Conservation (phyloP, 2,797 vertebrate species). For the Chloroceryle inda region DNA sequence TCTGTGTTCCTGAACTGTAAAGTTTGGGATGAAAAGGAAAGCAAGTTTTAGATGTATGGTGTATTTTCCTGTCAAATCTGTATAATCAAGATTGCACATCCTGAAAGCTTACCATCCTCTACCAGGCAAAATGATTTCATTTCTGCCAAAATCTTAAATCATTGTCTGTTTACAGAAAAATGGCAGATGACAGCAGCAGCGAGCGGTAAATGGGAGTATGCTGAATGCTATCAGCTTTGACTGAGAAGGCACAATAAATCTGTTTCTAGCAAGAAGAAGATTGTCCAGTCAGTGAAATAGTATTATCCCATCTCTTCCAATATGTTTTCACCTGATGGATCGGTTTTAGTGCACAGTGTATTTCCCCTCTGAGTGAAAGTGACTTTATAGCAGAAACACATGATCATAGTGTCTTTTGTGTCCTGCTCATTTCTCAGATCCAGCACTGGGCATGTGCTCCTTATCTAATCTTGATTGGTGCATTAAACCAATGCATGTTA, state of each 20-base stretch:
- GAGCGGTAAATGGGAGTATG: neutral
- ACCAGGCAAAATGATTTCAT: neutral
- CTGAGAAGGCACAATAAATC: neutral
- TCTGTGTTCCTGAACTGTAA: neutral
- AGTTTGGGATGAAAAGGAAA: neutral
- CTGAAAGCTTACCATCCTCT: neutral
- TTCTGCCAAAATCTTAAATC: slow-evolving; percentile 42
- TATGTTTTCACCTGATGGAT: slow-evolving; percentile 45
- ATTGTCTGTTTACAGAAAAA: slow-evolving; percentile 19
- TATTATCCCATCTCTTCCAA: slow-evolving; percentile 62
- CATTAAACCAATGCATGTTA: neutral
- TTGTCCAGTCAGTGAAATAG: slow-evolving; percentile 3
- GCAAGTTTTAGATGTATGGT: neutral
- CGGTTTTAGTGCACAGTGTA: neutral
- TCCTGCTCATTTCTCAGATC: slow-evolving; percentile 39
- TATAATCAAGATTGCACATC: neutral
- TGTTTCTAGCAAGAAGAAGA: slow-evolving; percentile 26
- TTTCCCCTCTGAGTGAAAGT: slow-evolving; percentile 22
- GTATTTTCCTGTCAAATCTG: neutral
- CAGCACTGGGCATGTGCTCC: slow-evolving; percentile 4
- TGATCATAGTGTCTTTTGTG: slow-evolving; percentile 40
- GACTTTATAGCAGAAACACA: slow-evolving; percentile 52
- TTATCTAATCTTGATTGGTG: slow-evolving; percentile 46
- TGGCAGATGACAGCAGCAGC: neutral
- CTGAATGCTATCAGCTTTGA: slow-evolving; percentile 31